phyloP scores from a whole-genome alignment of 2,113 vertebrate genomes.

The Aepyceros melampus region DNA sequence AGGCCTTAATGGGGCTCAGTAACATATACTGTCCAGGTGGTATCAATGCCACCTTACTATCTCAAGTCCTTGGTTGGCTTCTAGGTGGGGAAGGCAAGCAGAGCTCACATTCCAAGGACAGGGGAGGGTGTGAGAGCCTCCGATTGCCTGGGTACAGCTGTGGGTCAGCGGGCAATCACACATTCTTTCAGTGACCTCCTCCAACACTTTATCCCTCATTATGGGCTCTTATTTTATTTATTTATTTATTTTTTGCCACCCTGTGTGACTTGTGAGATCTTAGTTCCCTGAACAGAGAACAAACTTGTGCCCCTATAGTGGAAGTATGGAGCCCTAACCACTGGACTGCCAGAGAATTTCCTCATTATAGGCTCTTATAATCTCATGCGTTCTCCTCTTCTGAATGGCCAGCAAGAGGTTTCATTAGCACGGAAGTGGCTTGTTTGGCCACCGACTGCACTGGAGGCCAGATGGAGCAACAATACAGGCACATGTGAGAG shows the following conservation, averaged over 20 bases:
- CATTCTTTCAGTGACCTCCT: not conserved
- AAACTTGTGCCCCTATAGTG: not conserved
- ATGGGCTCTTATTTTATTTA: not conserved
- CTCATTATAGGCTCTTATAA: not conserved
- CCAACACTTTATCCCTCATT: not conserved
- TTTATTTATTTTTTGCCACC: not conserved
- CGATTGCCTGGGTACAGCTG: not conserved
- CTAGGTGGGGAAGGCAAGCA: not conserved
- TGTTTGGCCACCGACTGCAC: not conserved
- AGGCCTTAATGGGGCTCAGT: not conserved
- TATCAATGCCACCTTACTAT: not conserved
- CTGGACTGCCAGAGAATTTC: not conserved
- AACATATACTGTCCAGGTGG: not conserved
- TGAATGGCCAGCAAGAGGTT: not conserved
- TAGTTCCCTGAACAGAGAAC: not conserved
- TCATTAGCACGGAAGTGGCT: not conserved
- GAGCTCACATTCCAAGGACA: not conserved
- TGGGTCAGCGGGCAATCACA: not conserved
- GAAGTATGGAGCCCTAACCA: not conserved
- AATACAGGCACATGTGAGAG: not conserved
- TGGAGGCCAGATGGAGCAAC: not conserved
- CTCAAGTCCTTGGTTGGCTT: not conserved
- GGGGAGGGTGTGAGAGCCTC: not conserved
- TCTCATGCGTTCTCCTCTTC: not conserved
- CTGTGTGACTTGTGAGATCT: accelerated